Base-by-base conservation (phyloP, 2,797 vertebrate genomes). In the Pipistrellus pipistrellus region DNA sequence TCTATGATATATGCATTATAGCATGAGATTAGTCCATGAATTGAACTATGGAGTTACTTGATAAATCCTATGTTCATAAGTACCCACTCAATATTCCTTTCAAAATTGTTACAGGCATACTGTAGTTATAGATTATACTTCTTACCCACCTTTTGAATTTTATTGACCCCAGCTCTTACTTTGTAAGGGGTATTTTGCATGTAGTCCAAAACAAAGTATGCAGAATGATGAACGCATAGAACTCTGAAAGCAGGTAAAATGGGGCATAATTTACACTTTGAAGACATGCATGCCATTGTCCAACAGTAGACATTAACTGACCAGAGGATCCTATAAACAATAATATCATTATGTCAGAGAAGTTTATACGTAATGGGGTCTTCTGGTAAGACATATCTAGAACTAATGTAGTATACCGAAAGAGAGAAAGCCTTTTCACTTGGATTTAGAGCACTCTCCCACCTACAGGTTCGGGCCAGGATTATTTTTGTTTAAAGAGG, bases 21-120 rank as follows among this genome's bases (percentile, higher is more conserved):
- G 17, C 20, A 91, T 71, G 69, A 92, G 32, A 81, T 41, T 86
- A 35, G 6, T 35, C 17, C 27, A 90, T 48, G 83, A 93, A 69
- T 91, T 87, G 62, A 94, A 57, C 5, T 48, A 62, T 72, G 10
- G 69, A 88, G 85, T 83, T 82, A 77, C 85, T 94, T 88, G 73
- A 68, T 80, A 80, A 48, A 48, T 77, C 18, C 25, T 4, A 71
- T 69, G 0, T 76, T 96, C 72, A 55, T 14, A 89, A 85, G 8
- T 62, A 85, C 1, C 6, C 55, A 18, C 66, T 71, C 20, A 78
- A 27, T 11, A 62, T 88, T 85, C 3, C 17, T 57, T 85, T 93
- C 86, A 69, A 76, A 85, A 30, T 21, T 46, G 3, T 30, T 41
- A 17, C 27, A 71, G 94, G 59, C 4, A 72, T 4, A 23, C 53